Evolutionary conservation across 2,888 invertebrate genomes (phyloP), one percentile per base, ranked within the genome.

Genomic region (Lagria hirta): DNA sequence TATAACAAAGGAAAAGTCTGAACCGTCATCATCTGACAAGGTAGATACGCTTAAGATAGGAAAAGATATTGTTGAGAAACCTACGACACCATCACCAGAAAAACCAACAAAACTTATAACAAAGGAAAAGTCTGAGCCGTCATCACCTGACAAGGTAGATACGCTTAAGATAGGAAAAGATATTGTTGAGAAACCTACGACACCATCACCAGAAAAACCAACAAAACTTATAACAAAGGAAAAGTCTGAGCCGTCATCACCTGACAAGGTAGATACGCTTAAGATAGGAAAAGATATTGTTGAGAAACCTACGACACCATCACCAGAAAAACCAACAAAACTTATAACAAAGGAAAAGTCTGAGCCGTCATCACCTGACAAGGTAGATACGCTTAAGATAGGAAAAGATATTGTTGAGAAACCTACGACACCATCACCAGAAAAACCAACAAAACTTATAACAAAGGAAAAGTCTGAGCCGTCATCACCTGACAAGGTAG

Each of bases 351-450:
- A n/a, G 11, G 10, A 11, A 12, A 20, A 20, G 8, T 5, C 32
- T 4, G 32, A 32, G 14, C 20, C 22, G 2, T 12, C 6, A 10
- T 13, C 22, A 3, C 41, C 43, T 12, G 33, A 29, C 10, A 16
- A 28, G 14, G 15, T 15, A 28, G 6, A 14, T 12, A 3, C 21
- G 5, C 7, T 3, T 12, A 32, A 32, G 14, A 14, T 21, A 1
- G 32, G 22, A 3, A 21, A 21, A 18, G 13, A 12, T 10, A 12
- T 14, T 10, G 21, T 14, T 24, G 26, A 26, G 20, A 48, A 42
- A 28, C 23, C 15, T 8, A 28, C 28, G 27, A 26, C 38, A 20
- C 36, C 51, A 7, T 15, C 37, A n/a, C 13, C 27, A 2, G 43
- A 16, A 6, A 30, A 48, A 35, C 28, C 35, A 13, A 30, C 35